Evolutionary conservation across 2,888 invertebrate genomes (phyloP).

Genomic region (Metacarcinus magister): DNA sequence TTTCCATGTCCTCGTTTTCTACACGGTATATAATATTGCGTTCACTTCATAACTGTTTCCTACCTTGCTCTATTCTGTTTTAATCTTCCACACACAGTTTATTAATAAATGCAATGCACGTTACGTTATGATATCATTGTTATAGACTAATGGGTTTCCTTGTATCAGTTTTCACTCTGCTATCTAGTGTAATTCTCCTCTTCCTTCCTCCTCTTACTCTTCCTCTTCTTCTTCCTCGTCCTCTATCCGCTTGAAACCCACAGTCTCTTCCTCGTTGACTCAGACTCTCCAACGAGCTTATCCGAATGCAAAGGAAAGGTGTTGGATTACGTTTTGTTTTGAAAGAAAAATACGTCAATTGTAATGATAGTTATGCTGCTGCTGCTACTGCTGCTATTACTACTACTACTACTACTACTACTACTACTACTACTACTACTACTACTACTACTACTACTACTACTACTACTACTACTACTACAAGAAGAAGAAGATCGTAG

Average conservation of each 20-base stretch:
- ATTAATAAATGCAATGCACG: too few species aligned
- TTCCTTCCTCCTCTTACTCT: neutral
- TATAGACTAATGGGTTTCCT: too few species aligned
- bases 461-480: neutral
- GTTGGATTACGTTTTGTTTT: neutral
- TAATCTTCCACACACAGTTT: too few species aligned
- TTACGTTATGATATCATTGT: too few species aligned
- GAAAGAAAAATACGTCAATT: neutral
- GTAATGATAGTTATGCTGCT: neutral
- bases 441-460: constrained; percentile 26
- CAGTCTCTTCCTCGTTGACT: neutral
- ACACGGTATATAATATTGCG: too few species aligned
- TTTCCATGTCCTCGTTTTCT: too few species aligned
- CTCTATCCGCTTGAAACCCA: neutral
- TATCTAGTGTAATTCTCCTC: too few species aligned
- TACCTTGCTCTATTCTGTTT: too few species aligned
- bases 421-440: constrained; percentile 1
- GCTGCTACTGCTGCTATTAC: neutral
- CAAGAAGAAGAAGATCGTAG: neutral
- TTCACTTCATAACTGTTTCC: too few species aligned
- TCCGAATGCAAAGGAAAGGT: neutral
- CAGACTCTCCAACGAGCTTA: neutral
- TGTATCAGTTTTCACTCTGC: too few species aligned
- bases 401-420: neutral
- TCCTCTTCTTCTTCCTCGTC: neutral